These are phyloP conservation scores for Arctocebus calabarensis DNA, from an alignment of 2,797 vertebrate species.

Conservation along the genomic window DNA sequence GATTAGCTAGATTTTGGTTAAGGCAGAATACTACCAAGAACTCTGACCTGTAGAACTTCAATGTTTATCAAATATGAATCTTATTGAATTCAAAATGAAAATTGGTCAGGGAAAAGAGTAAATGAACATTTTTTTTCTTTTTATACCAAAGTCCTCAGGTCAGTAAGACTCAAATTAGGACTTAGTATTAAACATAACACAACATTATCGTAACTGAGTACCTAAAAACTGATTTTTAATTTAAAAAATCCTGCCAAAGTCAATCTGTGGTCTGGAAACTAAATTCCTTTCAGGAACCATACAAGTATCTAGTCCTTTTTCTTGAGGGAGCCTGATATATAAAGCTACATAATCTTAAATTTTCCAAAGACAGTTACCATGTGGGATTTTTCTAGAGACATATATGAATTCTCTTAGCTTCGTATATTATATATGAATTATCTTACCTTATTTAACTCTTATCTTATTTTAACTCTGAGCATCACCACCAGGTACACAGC, in stretches of 20 bases:
- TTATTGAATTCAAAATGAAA: background rate
- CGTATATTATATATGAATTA: too few relatives aligned
- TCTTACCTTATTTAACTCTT: too few relatives aligned
- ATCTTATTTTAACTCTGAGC: too few relatives aligned
- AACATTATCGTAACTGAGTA: background rate
- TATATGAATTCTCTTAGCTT: background rate
- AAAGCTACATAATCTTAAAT: background rate
- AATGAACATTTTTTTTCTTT: constrained; percentile 4
- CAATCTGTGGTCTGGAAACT: background rate
- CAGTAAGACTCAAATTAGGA: background rate
- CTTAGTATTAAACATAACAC: background rate
- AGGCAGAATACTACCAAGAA: constrained; percentile 20
- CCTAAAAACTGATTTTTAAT: constrained; percentile 52
- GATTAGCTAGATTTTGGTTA: background rate
- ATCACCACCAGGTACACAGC: background rate
- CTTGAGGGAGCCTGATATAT: background rate
- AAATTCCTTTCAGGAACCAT: constrained; percentile 6
- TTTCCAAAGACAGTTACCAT: background rate
- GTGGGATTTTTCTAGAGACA: background rate
- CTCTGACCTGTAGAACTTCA: background rate
- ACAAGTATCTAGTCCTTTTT: background rate
- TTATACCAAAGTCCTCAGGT: background rate
- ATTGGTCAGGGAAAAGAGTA: background rate
- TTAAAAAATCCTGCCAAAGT: constrained; percentile 36
- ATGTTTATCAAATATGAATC: background rate